These are phyloP conservation scores for Trichonephila inaurata DNA, from an alignment of 1,140 invertebrate genomes.

Conservation along the genomic window DNA sequence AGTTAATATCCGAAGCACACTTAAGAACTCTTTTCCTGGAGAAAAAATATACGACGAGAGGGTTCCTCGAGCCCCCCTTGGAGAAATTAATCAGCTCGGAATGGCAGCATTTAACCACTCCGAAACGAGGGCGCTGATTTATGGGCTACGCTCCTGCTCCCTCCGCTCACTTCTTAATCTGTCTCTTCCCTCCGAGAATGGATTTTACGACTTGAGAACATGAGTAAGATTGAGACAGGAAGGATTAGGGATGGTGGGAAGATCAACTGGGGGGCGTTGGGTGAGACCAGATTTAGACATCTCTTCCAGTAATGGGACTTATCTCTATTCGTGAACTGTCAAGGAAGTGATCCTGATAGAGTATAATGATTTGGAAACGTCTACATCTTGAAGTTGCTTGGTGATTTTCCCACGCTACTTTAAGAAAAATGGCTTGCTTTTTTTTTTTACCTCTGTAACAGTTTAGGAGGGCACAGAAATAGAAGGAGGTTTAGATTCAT, in stretches of 20 bases:
- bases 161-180: too few species aligned
- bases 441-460: too few species aligned
- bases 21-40: neutral
- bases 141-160: neutral
- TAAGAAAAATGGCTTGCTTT: too few species aligned
- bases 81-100: constrained; percentile 52
- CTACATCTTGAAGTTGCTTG: too few species aligned
- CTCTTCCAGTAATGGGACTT: neutral
- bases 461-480: too few species aligned
- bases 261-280: neutral
- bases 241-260: neutral
- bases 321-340: neutral
- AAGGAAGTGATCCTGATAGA: neutral
- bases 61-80: neutral
- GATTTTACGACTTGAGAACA: constrained; percentile 30
- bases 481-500: too few species aligned
- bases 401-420: too few species aligned
- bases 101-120: constrained; percentile 47
- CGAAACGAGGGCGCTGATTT: constrained; percentile 54
- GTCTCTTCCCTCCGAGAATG: neutral
- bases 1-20: constrained; percentile 4
- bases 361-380: too few species aligned
- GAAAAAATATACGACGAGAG: constrained; percentile 22
- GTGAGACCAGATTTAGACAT: neutral
- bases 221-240: neutral